phyloP scores from a whole-genome alignment of 2,113 vertebrate genomes.

The Gadus macrocephalus region DNA sequence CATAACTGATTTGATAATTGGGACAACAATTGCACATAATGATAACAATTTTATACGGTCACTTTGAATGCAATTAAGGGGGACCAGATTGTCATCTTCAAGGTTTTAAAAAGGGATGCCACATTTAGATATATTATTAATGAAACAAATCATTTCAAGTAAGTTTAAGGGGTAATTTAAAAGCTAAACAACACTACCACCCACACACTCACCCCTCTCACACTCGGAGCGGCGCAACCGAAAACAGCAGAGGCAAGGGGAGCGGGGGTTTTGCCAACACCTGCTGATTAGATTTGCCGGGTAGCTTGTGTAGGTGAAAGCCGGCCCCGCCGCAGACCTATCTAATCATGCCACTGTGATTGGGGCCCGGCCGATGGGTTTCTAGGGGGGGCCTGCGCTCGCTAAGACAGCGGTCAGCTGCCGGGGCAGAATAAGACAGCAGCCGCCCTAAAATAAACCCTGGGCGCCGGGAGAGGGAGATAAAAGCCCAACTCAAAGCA shows the following conservation, averaged over 20 bases:
- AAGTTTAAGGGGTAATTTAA: no score
- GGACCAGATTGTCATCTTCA: no score
- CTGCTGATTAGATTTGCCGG: neutral
- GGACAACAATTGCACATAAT: no score
- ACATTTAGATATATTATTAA: no score
- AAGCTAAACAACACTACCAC: no score
- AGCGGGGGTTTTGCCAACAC: neutral
- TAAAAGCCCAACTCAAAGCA: slow-evolving; percentile 14
- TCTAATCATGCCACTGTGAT: slow-evolving; percentile 23
- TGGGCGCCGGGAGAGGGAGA: neutral
- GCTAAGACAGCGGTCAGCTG: slow-evolving; percentile 18
- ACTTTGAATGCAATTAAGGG: no score
- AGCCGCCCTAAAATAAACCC: slow-evolving; percentile 20
- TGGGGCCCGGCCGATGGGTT: slow-evolving; percentile 9
- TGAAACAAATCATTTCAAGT: no score
- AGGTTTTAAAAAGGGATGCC: no score
- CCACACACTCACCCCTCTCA: no score
- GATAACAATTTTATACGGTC: no score
- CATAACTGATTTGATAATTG: no score
- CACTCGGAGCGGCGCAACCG: no score
- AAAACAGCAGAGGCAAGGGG: neutral
- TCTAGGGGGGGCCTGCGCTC: neutral
- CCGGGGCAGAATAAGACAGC: slow-evolving; percentile 5
- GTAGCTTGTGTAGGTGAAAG: neutral
- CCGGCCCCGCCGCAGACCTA: neutral